Conservation (phyloP, 2,888 invertebrate species). For the Pyrrhosoma nymphula region DNA sequence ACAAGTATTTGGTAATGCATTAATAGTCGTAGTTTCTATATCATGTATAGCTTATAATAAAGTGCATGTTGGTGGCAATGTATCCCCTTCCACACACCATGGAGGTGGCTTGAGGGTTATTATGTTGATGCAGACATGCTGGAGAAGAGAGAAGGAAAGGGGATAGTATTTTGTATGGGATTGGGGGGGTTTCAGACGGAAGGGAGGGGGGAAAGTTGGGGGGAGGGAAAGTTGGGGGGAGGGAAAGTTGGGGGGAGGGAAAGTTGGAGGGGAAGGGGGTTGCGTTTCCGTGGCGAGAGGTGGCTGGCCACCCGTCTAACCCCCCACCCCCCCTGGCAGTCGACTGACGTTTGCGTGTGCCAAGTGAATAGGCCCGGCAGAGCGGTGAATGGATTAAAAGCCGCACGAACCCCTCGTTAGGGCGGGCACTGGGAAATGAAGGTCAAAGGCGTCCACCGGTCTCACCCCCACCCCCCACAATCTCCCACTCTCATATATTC, state of each 20-base stretch:
- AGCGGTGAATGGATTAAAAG: constrained; percentile 28
- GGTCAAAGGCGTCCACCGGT: not conserved
- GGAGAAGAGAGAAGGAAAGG: not conserved
- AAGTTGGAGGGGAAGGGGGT: not conserved
- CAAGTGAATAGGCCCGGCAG: not conserved
- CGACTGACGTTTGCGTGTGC: not conserved
- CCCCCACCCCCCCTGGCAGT: not conserved
- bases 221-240: not conserved
- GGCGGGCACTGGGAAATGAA: constrained; percentile 38
- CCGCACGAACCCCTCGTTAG: constrained; percentile 46
- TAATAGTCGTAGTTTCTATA: too few species aligned
- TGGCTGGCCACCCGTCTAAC: not conserved
- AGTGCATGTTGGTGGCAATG: too few species aligned
- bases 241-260: not conserved
- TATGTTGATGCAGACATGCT: too few species aligned
- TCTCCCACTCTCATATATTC: not conserved
- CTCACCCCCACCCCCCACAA: not conserved
- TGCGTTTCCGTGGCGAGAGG: not conserved
- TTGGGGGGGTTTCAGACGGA: not conserved
- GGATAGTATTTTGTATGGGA: not conserved
- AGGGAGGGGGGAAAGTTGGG: not conserved
- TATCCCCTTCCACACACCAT: too few species aligned
- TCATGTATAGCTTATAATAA: too few species aligned
- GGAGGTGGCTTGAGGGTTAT: too few species aligned
- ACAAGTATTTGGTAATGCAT: too few species aligned